A percentile compares a stretch with the other conserved stretches of the same genome.
These are phyloP conservation scores for Drosophila varians DNA, from an alignment of 1,140 invertebrate genomes.

Conservation along the genomic window DNA sequence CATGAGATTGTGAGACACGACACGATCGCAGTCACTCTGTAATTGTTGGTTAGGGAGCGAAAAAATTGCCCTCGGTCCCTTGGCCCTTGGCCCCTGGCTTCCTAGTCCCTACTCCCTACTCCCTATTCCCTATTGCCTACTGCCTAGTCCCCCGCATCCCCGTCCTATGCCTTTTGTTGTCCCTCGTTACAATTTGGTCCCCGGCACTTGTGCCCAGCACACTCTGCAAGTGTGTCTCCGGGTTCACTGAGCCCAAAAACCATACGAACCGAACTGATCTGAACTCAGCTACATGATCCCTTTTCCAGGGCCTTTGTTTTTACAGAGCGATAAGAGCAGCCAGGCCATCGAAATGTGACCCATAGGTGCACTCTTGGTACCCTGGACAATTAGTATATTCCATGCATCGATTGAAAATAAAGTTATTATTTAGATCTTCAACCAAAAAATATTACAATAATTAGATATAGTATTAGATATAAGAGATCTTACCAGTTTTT, in stretches of 20 bases:
- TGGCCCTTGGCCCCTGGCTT: background rate
- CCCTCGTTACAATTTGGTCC: constrained; percentile 3
- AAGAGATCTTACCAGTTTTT: background rate
- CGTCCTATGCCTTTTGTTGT: background rate
- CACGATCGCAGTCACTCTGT: constrained; percentile 43
- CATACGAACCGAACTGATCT: constrained; percentile 24
- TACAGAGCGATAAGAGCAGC: constrained; percentile 62
- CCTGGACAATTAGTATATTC: constrained; percentile 5
- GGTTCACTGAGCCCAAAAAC: constrained; percentile 58
- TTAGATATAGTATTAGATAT: too few relatives aligned
- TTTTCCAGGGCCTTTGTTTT: constrained; percentile 72
- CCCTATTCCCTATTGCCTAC: background rate
- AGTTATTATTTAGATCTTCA: background rate
- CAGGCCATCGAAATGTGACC: constrained; percentile 5
- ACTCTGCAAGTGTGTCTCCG: constrained; percentile 76
- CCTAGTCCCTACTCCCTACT: background rate
- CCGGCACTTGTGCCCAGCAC: constrained; percentile 73
- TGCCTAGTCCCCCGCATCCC: background rate
- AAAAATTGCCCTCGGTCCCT: constrained; percentile 35
- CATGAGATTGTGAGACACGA: constrained; percentile 63
- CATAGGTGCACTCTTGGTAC: constrained; percentile 17
- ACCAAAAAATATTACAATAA: too few relatives aligned
- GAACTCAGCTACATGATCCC: constrained; percentile 61
- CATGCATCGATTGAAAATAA: background rate
- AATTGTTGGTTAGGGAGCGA: constrained; percentile 21